Evolutionary conservation across 2,888 invertebrate genomes (phyloP).

Genomic region (Sabatieria punctata): DNA sequence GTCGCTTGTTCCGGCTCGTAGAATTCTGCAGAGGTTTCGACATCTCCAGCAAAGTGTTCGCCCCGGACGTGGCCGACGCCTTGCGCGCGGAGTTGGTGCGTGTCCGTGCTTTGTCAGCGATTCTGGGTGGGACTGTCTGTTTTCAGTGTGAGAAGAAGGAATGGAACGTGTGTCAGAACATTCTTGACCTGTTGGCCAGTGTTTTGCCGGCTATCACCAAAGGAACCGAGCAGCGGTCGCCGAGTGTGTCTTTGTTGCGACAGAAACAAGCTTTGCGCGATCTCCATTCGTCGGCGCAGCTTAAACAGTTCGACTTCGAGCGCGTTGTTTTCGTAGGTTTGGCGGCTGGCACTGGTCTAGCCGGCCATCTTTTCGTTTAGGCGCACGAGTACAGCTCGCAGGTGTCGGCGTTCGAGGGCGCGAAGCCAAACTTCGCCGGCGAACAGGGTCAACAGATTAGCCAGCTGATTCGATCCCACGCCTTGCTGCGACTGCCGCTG

Average conservation of each 20-base stretch:
- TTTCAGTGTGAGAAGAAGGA: background rate
- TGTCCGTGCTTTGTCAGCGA: too few relatives aligned
- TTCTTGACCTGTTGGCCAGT: background rate
- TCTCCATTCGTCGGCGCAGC: too few relatives aligned
- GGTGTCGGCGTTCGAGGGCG: conserved; percentile 94
- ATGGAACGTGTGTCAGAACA: background rate
- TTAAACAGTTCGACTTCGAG: too few relatives aligned
- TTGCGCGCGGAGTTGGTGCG: too few relatives aligned
- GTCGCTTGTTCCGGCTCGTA: too few relatives aligned
- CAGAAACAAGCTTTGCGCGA: too few relatives aligned
- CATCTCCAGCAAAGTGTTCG: too few relatives aligned
- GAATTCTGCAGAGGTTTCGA: too few relatives aligned
- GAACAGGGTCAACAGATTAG: conserved; percentile 91
- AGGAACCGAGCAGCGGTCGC: background rate
- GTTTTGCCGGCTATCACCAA: background rate
- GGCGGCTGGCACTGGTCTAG: background rate
- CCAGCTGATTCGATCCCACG: conserved; percentile 72
- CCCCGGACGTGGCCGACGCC: too few relatives aligned
- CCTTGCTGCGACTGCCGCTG: conserved; percentile 80
- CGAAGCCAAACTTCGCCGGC: conserved; percentile 86
- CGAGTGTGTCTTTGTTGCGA: background rate
- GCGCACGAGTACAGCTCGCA: conserved; percentile 51
- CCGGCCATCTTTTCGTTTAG: background rate
- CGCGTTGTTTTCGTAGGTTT: too few relatives aligned
- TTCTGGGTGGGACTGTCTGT: too few relatives aligned